Base-by-base conservation (phyloP, 2,113 vertebrate species). In the Halichoeres trimaculatus region DNA sequence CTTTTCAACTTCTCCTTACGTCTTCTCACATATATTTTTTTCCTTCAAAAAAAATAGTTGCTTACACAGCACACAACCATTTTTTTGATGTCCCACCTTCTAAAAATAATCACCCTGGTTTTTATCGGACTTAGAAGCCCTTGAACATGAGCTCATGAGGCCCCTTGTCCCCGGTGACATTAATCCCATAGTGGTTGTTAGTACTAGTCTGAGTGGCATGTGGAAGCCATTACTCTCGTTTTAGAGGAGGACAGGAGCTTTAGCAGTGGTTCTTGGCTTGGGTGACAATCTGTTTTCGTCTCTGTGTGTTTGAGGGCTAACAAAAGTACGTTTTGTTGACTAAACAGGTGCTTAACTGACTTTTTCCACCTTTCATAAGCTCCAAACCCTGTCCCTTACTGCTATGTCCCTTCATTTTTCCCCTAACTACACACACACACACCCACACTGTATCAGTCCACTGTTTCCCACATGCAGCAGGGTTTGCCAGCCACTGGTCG, bases 201-300 rank as follows among this genome's bases (percentile, higher is more conserved):
- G 88, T 82, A 85, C 85, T 70, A 81, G 88, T 85, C 81, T 91
- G 85, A 89, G 84, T 84, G 86, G 86, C 92, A 93, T 93, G 90
- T 93, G 91, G 91, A 91, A 87, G 88, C 89, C 85, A 93, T 93
- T 93, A 92, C 85, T 84, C 76, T 85, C 58, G 26, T 90, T 93
- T 94, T 90, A 91, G 86, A 91, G 88, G 59, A 80, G 81, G 77
- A 86, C 75, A 57, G 80, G 59, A 84, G 83, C 78, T 79, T 52
- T 24, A 59, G 81, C 81, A 84, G 78, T 80, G 71, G 86, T 83
- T 89, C 81, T 84, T 59, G 55, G 36, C 35, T 83, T 45, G 45
- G 67, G 67, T 90, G 80, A 77, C 81, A 76, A 74, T 58, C 71
- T 13, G n/a, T 58, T 80, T 41, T 80, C 68, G 63, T 81, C 67